Conservation (phyloP, 2,113 vertebrate species). For the Ptychochromis oligacanthus region DNA sequence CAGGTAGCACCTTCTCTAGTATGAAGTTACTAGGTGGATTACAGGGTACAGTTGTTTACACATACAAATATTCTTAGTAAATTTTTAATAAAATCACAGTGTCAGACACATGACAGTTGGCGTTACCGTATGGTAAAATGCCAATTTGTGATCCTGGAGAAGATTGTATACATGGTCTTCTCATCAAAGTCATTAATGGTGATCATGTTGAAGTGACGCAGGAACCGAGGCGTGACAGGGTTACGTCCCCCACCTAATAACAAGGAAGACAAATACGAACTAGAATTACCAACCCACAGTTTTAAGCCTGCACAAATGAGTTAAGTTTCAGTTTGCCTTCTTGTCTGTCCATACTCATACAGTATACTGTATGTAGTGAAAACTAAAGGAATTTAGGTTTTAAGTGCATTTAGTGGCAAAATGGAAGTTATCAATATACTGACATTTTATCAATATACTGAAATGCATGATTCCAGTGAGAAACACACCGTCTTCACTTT, state of each 20-base stretch:
- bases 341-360: background rate
- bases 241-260: conserved; percentile 89
- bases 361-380: background rate
- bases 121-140: conserved; percentile 83
- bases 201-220: conserved; percentile 89
- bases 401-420: background rate
- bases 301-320: background rate
- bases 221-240: conserved; percentile 87
- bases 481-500: background rate
- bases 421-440: background rate
- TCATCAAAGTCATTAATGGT: conserved; percentile 93
- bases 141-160: conserved; percentile 90
- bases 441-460: background rate
- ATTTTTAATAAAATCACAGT: background rate
- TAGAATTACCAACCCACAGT: background rate
- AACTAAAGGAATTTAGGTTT: background rate
- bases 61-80: background rate
- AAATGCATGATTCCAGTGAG: background rate
- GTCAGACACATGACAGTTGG: background rate
- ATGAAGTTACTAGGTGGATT: background rate
- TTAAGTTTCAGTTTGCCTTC: too few species aligned
- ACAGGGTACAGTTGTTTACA: background rate
- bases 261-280: background rate
- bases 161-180: conserved; percentile 89
- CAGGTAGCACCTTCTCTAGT: background rate